Evolutionary conservation across 2,888 invertebrate species (phyloP), one percentile per base, ranked within the genome.

Genomic region (Acleris cristana): DNA sequence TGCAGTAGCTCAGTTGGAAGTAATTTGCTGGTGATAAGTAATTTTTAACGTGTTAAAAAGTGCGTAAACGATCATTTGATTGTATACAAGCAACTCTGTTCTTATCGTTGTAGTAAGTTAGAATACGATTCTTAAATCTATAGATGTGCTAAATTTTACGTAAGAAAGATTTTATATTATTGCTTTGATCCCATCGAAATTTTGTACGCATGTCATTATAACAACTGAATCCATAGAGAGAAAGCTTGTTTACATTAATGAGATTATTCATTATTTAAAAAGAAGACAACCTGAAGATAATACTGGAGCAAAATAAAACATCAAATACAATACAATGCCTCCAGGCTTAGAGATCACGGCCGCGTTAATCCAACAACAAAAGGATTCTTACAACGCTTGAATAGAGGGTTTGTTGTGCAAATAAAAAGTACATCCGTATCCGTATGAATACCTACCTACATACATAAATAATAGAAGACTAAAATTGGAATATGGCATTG

Each of bases 331-430:
- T 45, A 45, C 18, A 49, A 49, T 53, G 23, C 66, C 66, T 66
- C 30, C 45, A 45, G 51, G 56, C 61, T 23, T 19, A 57, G 61
- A 66, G 61, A 66, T 62, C 61, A 45, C 44, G n/a, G 14, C 52
- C 55, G 26, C 14, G 18, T 18, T 66, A 61, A 66, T 61, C 61
- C 61, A 14, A 52, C 52, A 52, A 66, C 56, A 66, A 66, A 66
- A 53, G 66, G 56, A 62, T 66, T 66, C 51, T 61, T 66, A 52
- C 52, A 30, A 30, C 30, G 56, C 26, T 45, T 66, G 48, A 62
- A 65, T 60, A 66, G 56, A 57, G 44, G 51, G 56, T 48, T 56
- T 66, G 66, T 66, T 62, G 61, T 66, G 61, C 61, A 66, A 66
- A 66, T 66, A 66, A 52, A 51, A 45, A 62, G n/a, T 26, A 51